Evolutionary conservation across 1,140 invertebrate species (phyloP).

Genomic region (Polyergus mexicanus): DNA sequence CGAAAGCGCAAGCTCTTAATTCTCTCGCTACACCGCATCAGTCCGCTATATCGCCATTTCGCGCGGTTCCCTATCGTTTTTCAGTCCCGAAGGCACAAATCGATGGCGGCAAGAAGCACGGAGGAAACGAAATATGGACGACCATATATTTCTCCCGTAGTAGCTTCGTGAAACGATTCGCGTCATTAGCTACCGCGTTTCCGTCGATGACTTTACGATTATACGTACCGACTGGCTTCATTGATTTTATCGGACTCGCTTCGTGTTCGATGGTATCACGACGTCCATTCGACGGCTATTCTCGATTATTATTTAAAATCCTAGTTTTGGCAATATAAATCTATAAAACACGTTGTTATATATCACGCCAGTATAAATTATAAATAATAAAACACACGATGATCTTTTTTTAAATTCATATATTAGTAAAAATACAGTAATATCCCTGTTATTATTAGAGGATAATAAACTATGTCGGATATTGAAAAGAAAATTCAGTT

Average conservation of each 20-base stretch:
- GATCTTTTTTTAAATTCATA: neutral
- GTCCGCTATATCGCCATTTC: slow-evolving; percentile 48
- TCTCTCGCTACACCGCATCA: slow-evolving; percentile 62
- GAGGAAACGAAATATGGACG: slow-evolving; percentile 28
- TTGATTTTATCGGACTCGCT: slow-evolving; percentile 54
- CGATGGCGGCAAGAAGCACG: slow-evolving; percentile 64
- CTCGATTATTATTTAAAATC: slow-evolving; percentile 24
- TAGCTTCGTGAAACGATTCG: slow-evolving; percentile 55
- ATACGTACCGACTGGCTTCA: slow-evolving; percentile 43
- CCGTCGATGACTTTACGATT: slow-evolving; percentile 59
- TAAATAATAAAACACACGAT: too few species aligned
- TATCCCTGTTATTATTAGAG: neutral
- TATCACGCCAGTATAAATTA: neutral
- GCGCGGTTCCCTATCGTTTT: slow-evolving; percentile 66
- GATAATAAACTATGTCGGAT: neutral
- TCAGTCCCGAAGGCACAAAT: slow-evolving; percentile 68
- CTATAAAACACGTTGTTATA: neutral
- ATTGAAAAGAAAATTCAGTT: neutral
- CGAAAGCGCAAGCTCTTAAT: slow-evolving; percentile 65
- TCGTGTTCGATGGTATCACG: slow-evolving; percentile 10
- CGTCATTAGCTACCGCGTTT: slow-evolving; percentile 60
- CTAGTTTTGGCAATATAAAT: neutral
- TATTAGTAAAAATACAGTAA: neutral
- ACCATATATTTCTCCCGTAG: slow-evolving; percentile 36
- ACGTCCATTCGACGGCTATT: neutral